phyloP scores from a whole-genome alignment of 2,888 invertebrate genomes.

The Clistopyga incitator region DNA sequence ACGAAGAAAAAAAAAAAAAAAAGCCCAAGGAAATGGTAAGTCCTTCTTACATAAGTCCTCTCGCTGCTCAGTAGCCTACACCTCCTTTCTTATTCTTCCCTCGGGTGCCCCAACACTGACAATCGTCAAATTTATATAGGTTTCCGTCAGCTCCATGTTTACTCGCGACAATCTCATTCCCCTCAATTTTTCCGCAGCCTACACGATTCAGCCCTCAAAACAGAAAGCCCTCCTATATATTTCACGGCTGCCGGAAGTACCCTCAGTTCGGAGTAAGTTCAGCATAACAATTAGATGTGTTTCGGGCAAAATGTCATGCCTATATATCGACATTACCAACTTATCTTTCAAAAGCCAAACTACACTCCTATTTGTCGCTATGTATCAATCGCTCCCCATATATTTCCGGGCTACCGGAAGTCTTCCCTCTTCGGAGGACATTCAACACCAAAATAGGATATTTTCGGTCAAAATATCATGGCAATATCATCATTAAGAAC shows the following conservation, averaged over 20 bases:
- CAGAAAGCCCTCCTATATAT: background rate
- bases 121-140: constrained; percentile 11
- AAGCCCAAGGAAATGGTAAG: constrained; percentile 11
- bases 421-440: too few relatives aligned
- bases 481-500: too few relatives aligned
- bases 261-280: too few relatives aligned
- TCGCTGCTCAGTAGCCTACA: background rate
- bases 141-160: constrained; percentile 7
- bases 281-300: too few relatives aligned
- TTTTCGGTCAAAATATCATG: too few relatives aligned
- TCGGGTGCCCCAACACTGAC: constrained; percentile 22
- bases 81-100: constrained; percentile 15
- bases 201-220: background rate
- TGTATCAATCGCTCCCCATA: too few relatives aligned
- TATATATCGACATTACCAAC: background rate
- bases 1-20: background rate
- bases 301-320: background rate
- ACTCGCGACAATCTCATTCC: background rate
- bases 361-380: too few relatives aligned
- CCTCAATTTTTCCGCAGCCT: background rate
- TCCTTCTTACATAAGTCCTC: background rate
- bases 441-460: too few relatives aligned
- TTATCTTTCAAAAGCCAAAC: too few relatives aligned
- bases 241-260: too few relatives aligned
- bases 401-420: too few relatives aligned